These are phyloP conservation scores for Octopus bimaculoides DNA, from an alignment of 1,140 invertebrate genomes.

Conservation along the genomic window DNA sequence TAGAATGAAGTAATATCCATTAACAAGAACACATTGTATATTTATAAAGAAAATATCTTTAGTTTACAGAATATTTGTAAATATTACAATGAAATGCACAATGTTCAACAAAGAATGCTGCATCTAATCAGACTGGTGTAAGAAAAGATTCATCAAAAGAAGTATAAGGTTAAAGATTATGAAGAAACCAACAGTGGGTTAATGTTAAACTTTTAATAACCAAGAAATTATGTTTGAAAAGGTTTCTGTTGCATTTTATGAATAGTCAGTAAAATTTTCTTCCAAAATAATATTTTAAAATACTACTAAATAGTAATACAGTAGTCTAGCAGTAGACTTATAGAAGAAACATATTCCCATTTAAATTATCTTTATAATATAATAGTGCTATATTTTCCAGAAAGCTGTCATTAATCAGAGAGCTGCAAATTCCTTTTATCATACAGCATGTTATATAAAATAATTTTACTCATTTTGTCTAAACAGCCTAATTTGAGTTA, in stretches of 20 bases:
- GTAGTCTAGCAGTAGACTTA: neutral
- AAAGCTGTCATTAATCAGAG: no score
- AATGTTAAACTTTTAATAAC: neutral
- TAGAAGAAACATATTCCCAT: neutral
- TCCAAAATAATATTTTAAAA: neutral
- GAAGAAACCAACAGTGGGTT: neutral
- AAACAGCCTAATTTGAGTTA: no score
- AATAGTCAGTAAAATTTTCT: neutral
- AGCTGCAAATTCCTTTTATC: no score
- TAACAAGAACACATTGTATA: neutral
- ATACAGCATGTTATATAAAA: no score
- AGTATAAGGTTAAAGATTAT: neutral
- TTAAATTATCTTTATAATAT: neutral
- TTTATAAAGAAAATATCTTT: neutral
- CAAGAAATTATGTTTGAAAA: neutral
- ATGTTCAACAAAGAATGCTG: neutral
- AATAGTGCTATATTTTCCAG: no score
- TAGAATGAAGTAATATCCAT: neutral
- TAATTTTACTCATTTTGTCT: no score
- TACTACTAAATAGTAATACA: neutral
- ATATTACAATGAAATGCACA: neutral
- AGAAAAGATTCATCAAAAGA: constrained; percentile 1
- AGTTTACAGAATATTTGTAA: neutral
- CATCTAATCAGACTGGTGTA: neutral
- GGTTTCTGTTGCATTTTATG: neutral